Base-by-base conservation (phyloP, 1,140 invertebrate species). In the Lasioglossum albipes region DNA sequence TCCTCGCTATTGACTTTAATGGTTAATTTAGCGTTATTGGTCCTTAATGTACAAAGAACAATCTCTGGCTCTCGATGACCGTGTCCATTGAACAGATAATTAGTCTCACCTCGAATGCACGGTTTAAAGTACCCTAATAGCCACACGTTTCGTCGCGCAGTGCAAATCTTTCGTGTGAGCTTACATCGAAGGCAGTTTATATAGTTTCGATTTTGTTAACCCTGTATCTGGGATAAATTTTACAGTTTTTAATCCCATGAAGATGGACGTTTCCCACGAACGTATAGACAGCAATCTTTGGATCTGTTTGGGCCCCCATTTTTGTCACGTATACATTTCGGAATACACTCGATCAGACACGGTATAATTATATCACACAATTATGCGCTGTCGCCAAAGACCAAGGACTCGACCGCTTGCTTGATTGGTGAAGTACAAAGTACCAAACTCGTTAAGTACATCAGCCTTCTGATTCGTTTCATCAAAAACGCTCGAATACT, bases 111-210 rank as follows among this genome's bases (percentile, higher is more conserved):
- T 80, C 75, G 61, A 76, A 74, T 68, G 73, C 65, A 62, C 41
- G 49, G 20, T 71, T 75, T 36, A 54, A 61, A 82, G 54, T 83
- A 73, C 42, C 2, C 52, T 45, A 68, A 41, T 72, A 75, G 75
- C 80, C 65, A 78, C 73, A 49, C 75, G 74, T 52, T n/a, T 2
- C 65, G 2, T 31, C 2, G n/a, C 27, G 41, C 36, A 22, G 36
- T 73, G 74, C 57, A 65, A 45, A 79, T 49, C 65, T 57, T 74
- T 78, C 75, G 61, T 78, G 45, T 79, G 71, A 84, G 77, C 75
- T 45, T 82, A 79, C 64, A 52, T 85, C 83, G 69, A 85, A 89
- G 88, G 86, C 87, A 90, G 89, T 90, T 89, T 87, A 68, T 61
- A 66, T 61, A 66, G 54, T 84, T 81, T 75, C 84, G 81, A 80